These are phyloP conservation scores for Lophotis ruficrista DNA, from an alignment of 2,113 vertebrate species.

Conservation along the genomic window DNA sequence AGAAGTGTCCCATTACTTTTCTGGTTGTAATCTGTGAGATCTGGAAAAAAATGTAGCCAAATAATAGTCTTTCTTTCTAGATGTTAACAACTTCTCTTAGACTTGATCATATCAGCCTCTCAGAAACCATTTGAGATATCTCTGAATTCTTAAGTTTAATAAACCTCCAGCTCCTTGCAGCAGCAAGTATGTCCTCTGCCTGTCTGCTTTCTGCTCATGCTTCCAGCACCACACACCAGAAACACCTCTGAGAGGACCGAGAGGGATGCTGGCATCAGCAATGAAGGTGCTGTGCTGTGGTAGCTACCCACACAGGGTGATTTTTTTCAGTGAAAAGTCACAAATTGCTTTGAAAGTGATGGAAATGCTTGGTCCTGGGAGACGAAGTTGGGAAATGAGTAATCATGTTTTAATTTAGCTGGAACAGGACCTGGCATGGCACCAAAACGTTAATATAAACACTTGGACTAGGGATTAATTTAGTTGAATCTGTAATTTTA, in stretches of 20 bases:
- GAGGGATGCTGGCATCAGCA: not conserved
- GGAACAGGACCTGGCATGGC: not conserved
- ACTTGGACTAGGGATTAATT: not conserved
- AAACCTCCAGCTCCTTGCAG: not conserved
- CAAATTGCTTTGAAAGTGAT: not conserved
- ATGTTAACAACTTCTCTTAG: not conserved
- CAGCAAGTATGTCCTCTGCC: not conserved
- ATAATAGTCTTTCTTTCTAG: not conserved
- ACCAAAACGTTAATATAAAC: not conserved
- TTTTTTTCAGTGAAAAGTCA: not conserved
- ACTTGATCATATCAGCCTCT: not conserved
- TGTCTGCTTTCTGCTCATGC: not conserved
- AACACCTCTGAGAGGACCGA: not conserved
- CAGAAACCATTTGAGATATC: not conserved
- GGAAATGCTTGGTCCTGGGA: not conserved
- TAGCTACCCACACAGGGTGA: not conserved
- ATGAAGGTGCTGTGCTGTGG: not conserved
- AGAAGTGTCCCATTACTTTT: not conserved
- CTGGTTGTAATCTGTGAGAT: not conserved
- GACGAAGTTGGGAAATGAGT: rapidly evolving
- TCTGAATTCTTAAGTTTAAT: not conserved
- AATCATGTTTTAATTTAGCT: not conserved
- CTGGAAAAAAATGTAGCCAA: not conserved
- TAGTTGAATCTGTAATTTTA: not conserved
- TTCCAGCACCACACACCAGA: rapidly evolving